Evolutionary conservation across 1,140 invertebrate species (phyloP), one percentile per base, ranked within the genome.

Genomic region (Bathynomus jamesi): DNA sequence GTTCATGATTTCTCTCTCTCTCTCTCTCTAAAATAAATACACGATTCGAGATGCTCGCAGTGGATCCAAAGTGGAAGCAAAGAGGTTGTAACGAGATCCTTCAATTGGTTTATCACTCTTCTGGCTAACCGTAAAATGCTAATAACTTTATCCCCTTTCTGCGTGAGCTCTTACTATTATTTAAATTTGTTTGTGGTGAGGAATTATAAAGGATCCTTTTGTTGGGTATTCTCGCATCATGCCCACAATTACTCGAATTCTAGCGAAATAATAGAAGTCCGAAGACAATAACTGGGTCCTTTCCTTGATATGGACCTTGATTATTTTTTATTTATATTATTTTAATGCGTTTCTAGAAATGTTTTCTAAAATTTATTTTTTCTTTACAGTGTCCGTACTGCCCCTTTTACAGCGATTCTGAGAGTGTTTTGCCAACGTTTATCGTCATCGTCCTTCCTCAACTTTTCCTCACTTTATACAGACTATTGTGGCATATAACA

Each of bases 311-410:
- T 63, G 7, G 28, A 27, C 21, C 7, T 5, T 24, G 7, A 63
- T 5, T 63, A 7, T 28, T 5, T 27, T 63, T 11, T 63, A 7
- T 63, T 11, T n/a, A 63, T 63, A 7, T 7, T 27, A 7, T 63
- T 7, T 7, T 24, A 11, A 24, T 8, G 7, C 7, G 5, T 7
- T 11, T n/a, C 24, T 63, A n/a, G 21, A 27, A 63, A 8, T 5
- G 28, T 11, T 7, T n/a, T 8, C 5, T 7, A 8, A 63, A n/a
- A 27, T 11, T 63, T 63, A 27, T 24, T 63, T n/a, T 63, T 5
- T 63, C 28, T 67, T 21, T 5, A 27, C 67, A 69, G 67, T 69
- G 67, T 46, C 67, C 67, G 1, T 69, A 69, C 46, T 69, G 67
- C 53, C 67, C 67, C 4, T 69, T 69, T 61, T 69, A 69, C 46